These are phyloP conservation scores for Paradoxurus hermaphroditus DNA, from an alignment of 2,113 vertebrate species.

Conservation along the genomic window DNA sequence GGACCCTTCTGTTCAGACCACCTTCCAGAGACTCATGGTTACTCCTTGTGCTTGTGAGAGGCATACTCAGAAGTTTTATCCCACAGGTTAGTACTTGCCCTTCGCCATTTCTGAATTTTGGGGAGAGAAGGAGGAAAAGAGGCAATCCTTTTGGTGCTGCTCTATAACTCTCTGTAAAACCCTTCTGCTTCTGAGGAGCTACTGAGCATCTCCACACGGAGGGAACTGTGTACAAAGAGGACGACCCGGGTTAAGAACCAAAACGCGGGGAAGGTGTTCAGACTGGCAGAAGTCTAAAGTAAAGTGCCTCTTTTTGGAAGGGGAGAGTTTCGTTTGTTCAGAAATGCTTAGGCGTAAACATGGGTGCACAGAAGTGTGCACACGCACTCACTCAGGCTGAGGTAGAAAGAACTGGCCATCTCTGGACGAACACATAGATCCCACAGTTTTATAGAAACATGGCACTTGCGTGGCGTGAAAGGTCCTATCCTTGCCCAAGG, in stretches of 20 bases:
- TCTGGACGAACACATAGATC: constrained; percentile 65
- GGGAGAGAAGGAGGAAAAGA: not conserved
- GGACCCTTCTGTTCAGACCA: not conserved
- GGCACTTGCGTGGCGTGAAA: constrained; percentile 82
- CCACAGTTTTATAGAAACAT: constrained; percentile 65
- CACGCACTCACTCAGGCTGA: constrained; percentile 74
- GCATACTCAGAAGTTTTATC: not conserved
- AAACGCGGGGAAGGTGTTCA: constrained; percentile 44
- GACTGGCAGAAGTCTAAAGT: constrained; percentile 37
- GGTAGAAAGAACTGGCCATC: constrained; percentile 80
- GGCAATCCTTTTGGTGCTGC: not conserved
- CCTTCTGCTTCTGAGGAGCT: not conserved
- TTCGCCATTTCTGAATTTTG: not conserved
- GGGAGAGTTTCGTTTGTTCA: constrained; percentile 52
- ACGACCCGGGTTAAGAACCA: constrained; percentile 71
- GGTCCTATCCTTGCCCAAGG: constrained; percentile 26
- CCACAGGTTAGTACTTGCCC: not conserved
- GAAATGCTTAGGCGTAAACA: constrained; percentile 57
- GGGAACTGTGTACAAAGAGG: constrained; percentile 21
- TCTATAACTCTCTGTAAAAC: constrained; percentile 9
- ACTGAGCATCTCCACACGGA: not conserved
- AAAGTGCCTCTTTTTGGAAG: constrained; percentile 62
- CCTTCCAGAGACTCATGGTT: not conserved
- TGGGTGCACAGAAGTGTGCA: constrained; percentile 27
- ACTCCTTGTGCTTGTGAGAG: constrained; percentile 55